Evolutionary conservation across 2,797 vertebrate genomes (phyloP), one percentile per base, ranked within the genome.

Genomic region (Arrhamphus sclerolepis): DNA sequence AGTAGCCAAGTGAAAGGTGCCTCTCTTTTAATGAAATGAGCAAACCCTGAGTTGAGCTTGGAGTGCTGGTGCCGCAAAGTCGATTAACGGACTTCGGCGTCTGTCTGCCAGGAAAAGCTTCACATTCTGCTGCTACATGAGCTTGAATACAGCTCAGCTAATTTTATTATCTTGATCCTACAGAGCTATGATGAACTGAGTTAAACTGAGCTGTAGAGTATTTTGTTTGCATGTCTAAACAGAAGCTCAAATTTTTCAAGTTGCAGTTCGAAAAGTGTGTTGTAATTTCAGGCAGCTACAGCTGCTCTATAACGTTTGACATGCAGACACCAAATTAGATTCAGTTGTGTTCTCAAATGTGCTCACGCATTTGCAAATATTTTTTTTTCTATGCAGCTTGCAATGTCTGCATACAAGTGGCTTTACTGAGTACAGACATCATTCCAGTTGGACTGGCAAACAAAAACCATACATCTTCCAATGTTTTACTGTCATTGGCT

Each of bases 21-120:
- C 56, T 56, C 54, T 68, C 43, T 73, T 76, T 83, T 75, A 82
- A 85, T 87, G 73, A 88, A 86, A 64, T 73, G 47, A 78, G 68
- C 53, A 69, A 71, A 77, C 78, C 46, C 66, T 29, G 64, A 81
- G 69, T 7, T 13, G 54, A 68, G 61, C 66, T 63, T 40, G 17
- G 43, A 78, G 63, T 44, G 64, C 63, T 68, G 51, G 44, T 65
- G 75, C 61, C 52, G 75, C 46, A 48, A 60, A 71, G 47, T 46
- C 81, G 70, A 72, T 66, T 70, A 77, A 80, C 28, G 5, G 55
- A 83, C 78, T 68, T 73, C 80, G 56, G 55, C 22, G 41, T 70
- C 65, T 81, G 71, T 65, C 66, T 83, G 68, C 63, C 44, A 66
- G 66, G 44, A 56, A 75, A 68, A 51, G 26, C 8, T 56, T 79